phyloP scores from a whole-genome alignment of 2,797 vertebrate species.

The Mus spretus region DNA sequence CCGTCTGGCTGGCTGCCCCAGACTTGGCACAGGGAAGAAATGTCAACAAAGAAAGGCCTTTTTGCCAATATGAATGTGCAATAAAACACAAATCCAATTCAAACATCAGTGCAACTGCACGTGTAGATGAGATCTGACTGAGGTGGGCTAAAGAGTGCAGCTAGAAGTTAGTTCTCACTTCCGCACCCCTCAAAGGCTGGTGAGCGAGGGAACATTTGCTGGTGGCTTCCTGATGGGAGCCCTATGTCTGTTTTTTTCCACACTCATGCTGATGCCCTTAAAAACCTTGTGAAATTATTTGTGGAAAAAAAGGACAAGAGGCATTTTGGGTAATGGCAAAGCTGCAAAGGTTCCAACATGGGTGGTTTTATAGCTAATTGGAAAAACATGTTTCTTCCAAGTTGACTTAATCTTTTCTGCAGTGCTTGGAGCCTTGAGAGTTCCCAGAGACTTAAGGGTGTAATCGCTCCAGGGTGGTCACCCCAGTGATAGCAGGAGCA shows the following conservation, averaged over 20 bases:
- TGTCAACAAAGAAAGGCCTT: constrained; percentile 36
- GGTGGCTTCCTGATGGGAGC: not conserved
- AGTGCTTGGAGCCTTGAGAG: not conserved
- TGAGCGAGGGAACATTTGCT: not conserved
- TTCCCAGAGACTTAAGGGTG: constrained; percentile 45
- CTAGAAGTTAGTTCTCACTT: not conserved
- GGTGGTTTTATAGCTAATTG: constrained; percentile 78
- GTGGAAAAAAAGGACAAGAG: constrained; percentile 64
- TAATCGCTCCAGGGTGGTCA: constrained; percentile 17
- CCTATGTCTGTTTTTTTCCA: not conserved
- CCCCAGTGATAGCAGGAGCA: not conserved
- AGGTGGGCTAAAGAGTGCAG: not conserved
- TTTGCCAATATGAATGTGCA: not conserved
- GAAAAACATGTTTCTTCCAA: constrained; percentile 71
- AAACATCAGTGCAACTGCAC: not conserved
- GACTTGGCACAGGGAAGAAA: constrained; percentile 56
- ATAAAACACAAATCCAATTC: constrained; percentile 4
- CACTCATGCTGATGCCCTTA: constrained; percentile 14
- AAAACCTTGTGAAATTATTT: constrained; percentile 69
- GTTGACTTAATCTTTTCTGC: constrained; percentile 47
- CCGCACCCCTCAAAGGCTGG: fast-evolving
- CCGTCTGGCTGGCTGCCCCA: constrained; percentile 45
- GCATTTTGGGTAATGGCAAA: constrained; percentile 58
- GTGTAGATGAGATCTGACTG: not conserved
- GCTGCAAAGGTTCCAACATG: constrained; percentile 68